Conservation (phyloP, 2,113 vertebrate genomes). For the Dasyprocta punctata region DNA sequence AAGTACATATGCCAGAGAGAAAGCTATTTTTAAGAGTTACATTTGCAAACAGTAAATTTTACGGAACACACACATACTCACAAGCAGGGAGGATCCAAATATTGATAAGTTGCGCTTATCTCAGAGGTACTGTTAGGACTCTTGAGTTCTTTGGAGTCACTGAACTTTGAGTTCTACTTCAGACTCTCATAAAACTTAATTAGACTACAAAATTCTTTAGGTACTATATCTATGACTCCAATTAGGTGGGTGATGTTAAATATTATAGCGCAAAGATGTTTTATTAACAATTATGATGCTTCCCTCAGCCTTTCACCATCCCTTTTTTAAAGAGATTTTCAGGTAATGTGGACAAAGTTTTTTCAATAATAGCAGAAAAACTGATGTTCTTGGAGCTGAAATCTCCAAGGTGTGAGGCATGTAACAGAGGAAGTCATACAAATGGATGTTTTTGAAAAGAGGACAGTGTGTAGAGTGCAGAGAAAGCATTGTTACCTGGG, state of each 20-base stretch:
- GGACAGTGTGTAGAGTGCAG: slow-evolving; percentile 69
- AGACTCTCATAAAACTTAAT: slow-evolving; percentile 84
- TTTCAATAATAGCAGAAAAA: slow-evolving; percentile 78
- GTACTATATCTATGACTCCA: slow-evolving; percentile 79
- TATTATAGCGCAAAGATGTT: slow-evolving; percentile 84
- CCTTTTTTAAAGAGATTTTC: slow-evolving; percentile 61
- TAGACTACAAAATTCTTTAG: slow-evolving; percentile 82
- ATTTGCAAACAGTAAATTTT: slow-evolving; percentile 67
- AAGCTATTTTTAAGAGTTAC: slow-evolving; percentile 76
- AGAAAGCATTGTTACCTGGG: slow-evolving; percentile 77
- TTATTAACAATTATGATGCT: slow-evolving; percentile 76
- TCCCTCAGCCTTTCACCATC: background rate
- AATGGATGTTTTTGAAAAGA: slow-evolving; percentile 74
- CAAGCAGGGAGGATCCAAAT: slow-evolving; percentile 58
- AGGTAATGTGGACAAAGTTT: slow-evolving; percentile 74
- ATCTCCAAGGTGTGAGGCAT: slow-evolving; percentile 75
- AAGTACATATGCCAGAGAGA: slow-evolving; percentile 66
- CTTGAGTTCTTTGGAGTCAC: slow-evolving; percentile 80
- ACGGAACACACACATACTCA: slow-evolving; percentile 67
- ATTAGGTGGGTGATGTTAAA: slow-evolving; percentile 80
- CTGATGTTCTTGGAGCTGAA: slow-evolving; percentile 74
- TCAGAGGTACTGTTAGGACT: slow-evolving; percentile 51
- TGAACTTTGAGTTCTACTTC: slow-evolving; percentile 87
- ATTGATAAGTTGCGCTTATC: slow-evolving; percentile 68
- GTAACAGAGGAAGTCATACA: slow-evolving; percentile 79